Base-by-base conservation (phyloP, 2,113 vertebrate species). In the Xenopus laevis region DNA sequence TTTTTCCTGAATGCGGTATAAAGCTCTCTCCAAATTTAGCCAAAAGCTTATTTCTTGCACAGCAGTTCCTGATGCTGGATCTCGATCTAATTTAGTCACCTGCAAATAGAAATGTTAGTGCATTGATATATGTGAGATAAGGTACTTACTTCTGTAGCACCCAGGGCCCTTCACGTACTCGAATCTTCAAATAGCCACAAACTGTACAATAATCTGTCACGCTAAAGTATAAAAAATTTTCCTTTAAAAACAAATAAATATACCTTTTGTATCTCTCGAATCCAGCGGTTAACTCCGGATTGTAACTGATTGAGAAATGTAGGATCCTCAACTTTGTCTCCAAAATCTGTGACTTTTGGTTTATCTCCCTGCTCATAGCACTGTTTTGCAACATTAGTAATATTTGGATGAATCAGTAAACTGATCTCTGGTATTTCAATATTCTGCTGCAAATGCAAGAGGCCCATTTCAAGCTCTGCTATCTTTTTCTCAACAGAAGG, bases 391-490 rank as follows among this genome's bases (percentile, higher is more conserved):
- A 98, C 90, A 46, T 98, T 98, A 7, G 92, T 91, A 62, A 99
- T 98, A 55, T 87, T 95, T 2, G 95, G 92, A 46, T 99, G 92
- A 69, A 99, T 95, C 23, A 93, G 91, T 47, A 99, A 87, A 79
- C 96, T 99, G 80, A 99, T 99, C 85, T 99, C 97, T 0, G 97
- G 97, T 78, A 99, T 99, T 84, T 99, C 97, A 68, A 99, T 99
- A 65, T 99, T 99, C 81, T 99, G 97, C 83, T 99, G 97, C 72
- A 99, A 79, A 78, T 99, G 97, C 17, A 99, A 86, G 33, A 99
- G 93, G 1, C 97, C 97, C 97, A 99, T 98, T 85, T 99, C 97
- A 84, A 99, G 91, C 81, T 99, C 97, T 1, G 97, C 97, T 73
- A 99, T 99, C 88, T 99, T 99, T 62, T 99, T 99, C 83, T 99